Conservation (phyloP, 2,797 vertebrate genomes). For the Mormyrops boulengeri region DNA sequence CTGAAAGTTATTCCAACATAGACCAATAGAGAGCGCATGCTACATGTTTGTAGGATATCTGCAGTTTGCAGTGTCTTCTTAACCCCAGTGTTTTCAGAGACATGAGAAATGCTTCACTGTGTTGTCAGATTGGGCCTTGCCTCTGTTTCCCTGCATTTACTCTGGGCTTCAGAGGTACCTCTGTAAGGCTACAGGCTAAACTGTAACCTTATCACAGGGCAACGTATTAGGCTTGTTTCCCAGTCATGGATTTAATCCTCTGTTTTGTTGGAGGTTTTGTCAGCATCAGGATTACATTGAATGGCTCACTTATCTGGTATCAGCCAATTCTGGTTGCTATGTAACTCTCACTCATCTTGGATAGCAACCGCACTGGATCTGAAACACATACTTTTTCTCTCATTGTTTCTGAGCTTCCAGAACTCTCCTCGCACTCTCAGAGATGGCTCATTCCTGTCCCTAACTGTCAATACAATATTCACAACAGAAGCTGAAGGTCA, state of each 20-base stretch:
- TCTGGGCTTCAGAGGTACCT: background rate
- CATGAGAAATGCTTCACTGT: slow-evolving; percentile 31
- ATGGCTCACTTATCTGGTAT: background rate
- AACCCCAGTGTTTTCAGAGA: slow-evolving; percentile 13
- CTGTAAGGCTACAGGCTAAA: background rate
- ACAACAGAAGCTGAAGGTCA: background rate
- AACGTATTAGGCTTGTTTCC: background rate
- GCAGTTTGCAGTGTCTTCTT: background rate
- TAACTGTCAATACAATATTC: background rate
- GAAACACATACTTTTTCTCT: background rate
- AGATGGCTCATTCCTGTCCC: background rate
- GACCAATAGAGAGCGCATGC: background rate
- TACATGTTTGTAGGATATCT: background rate
- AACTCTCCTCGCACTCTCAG: background rate
- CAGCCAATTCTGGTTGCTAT: background rate
- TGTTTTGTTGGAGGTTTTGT: background rate
- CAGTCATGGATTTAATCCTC: background rate
- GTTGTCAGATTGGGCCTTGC: slow-evolving; percentile 14
- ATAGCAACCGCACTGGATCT: background rate
- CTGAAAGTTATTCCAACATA: background rate
- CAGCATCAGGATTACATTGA: background rate
- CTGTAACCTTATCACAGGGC: background rate
- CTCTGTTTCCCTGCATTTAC: background rate
- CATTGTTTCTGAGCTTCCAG: background rate
- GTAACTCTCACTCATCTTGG: background rate